Evolutionary conservation across 2,113 vertebrate genomes (phyloP).

Genomic region (Dicaeum eximium): DNA sequence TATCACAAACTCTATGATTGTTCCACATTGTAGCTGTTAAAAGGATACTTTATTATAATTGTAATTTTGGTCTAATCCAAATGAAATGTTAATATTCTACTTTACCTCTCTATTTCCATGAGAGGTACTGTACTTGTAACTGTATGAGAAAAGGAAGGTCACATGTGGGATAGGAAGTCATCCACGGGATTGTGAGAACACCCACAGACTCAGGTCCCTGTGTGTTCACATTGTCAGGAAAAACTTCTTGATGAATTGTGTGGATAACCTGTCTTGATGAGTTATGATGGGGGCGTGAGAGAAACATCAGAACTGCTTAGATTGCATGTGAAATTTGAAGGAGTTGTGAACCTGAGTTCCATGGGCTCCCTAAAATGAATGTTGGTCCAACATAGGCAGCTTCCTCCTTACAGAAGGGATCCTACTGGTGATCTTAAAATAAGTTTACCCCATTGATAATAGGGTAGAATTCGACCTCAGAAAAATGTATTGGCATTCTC

Average conservation of each 20-base stretch:
- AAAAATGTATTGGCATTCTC: not conserved
- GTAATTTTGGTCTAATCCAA: not conserved
- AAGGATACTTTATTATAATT: not conserved
- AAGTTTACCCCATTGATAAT: not conserved
- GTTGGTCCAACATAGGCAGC: not conserved
- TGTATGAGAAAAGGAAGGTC: not conserved
- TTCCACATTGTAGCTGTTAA: not conserved
- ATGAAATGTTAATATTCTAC: not conserved
- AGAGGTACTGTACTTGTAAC: not conserved
- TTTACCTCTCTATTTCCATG: not conserved
- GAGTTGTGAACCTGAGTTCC: not conserved
- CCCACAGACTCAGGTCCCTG: not conserved
- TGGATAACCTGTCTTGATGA: not conserved
- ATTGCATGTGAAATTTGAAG: not conserved
- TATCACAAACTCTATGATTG: not conserved
- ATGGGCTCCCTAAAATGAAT: not conserved
- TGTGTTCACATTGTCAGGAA: not conserved
- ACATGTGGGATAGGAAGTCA: not conserved
- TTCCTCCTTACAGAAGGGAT: not conserved
- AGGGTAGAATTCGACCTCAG: not conserved
- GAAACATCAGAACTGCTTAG: not conserved
- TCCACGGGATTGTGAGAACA: not conserved
- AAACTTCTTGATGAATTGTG: not conserved
- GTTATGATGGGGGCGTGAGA: rapidly evolving
- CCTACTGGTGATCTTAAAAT: not conserved